These are phyloP conservation scores for Tortricodes alternella DNA, from an alignment of 2,888 invertebrate genomes.

Conservation along the genomic window DNA sequence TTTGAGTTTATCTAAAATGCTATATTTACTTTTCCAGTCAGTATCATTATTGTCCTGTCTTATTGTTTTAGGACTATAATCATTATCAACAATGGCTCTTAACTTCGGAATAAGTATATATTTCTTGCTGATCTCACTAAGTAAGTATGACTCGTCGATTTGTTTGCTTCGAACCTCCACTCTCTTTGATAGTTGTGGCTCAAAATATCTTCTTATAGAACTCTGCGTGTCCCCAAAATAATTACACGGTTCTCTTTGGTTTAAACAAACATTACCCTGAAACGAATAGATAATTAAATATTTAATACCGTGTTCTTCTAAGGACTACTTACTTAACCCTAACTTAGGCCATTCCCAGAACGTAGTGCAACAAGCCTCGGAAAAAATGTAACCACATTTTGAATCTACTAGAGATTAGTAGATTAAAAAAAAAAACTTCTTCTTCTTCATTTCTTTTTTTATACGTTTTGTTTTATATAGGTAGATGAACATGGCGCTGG, in stretches of 20 bases:
- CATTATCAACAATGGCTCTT: conserved; percentile 37
- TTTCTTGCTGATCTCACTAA: conserved; percentile 68
- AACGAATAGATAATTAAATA: background rate
- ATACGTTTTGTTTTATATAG: no score
- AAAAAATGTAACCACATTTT: no score
- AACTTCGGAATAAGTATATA: conserved; percentile 72
- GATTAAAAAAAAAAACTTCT: no score
- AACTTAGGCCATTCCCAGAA: no score
- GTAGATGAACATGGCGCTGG: no score
- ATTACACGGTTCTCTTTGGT: conserved; percentile 6
- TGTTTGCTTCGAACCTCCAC: conserved; percentile 34
- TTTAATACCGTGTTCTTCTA: background rate
- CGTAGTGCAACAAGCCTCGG: no score
- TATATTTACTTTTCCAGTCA: conserved; percentile 75
- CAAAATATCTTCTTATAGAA: background rate
- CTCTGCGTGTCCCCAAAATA: background rate
- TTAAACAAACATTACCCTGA: conserved; percentile 10
- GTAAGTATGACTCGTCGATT: conserved; percentile 47
- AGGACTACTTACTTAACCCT: no score
- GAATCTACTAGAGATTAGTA: no score
- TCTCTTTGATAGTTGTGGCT: conserved; percentile 28
- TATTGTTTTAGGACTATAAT: conserved; percentile 33
- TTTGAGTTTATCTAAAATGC: conserved; percentile 66
- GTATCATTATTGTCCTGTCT: conserved; percentile 42
- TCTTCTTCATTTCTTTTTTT: no score